These are phyloP conservation scores for Leucophenga maculata DNA, from an alignment of 2,888 invertebrate genomes.

Conservation along the genomic window DNA sequence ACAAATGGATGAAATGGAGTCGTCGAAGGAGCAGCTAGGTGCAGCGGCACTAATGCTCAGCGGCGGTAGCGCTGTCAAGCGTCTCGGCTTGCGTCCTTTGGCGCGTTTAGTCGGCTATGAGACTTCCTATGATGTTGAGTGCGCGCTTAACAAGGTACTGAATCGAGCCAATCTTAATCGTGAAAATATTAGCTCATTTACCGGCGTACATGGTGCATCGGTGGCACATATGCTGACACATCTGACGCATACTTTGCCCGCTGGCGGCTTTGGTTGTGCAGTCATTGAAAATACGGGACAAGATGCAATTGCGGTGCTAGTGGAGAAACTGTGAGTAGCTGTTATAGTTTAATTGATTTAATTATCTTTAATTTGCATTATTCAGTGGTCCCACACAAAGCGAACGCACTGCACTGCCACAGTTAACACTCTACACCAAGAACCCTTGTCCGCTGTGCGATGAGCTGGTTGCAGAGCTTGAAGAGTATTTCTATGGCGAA, in stretches of 20 bases:
- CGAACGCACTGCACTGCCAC: constrained; percentile 71
- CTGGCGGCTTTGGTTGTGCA: constrained; percentile 92
- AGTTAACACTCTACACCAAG: constrained; percentile 86
- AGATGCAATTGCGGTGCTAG: constrained; percentile 88
- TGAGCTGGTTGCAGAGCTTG: constrained; percentile 79
- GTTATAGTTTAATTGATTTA: neutral
- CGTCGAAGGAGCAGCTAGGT: constrained; percentile 73
- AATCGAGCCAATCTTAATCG: constrained; percentile 71
- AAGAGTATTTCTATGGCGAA: constrained; percentile 75
- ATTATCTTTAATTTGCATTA: constrained; percentile 21
- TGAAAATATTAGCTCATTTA: constrained; percentile 89
- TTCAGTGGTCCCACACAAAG: constrained; percentile 14
- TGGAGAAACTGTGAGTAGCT: constrained; percentile 88
- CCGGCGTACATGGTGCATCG: constrained; percentile 94
- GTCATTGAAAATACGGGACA: constrained; percentile 97
- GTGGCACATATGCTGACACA: constrained; percentile 95
- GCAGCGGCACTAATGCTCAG: constrained; percentile 76
- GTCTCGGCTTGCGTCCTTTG: constrained; percentile 83
- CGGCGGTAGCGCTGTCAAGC: constrained; percentile 89
- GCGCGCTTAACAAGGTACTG: constrained; percentile 89
- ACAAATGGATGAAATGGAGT: neutral
- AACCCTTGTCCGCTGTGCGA: constrained; percentile 88
- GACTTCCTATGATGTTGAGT: constrained; percentile 90
- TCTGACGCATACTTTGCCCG: constrained; percentile 87
- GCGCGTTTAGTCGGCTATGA: constrained; percentile 80